Evolutionary conservation across 2,888 invertebrate species (phyloP).

Genomic region (Xanthia icteritia): DNA sequence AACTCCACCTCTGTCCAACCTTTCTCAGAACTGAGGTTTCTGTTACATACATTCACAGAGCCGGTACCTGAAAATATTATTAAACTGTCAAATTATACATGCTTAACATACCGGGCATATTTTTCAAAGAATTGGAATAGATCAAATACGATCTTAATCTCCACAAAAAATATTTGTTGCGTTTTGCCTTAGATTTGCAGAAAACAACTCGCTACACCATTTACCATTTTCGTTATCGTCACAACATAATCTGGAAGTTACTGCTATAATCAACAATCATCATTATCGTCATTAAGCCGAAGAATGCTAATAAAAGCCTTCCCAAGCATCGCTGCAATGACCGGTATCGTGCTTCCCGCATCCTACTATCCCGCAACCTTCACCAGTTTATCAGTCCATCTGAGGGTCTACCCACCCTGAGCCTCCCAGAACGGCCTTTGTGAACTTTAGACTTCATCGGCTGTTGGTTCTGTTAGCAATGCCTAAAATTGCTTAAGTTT

Average conservation of each 20-base stretch:
- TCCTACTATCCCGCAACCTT: too few species aligned
- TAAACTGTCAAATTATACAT: not conserved
- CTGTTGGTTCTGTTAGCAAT: not conserved
- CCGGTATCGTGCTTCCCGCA: not conserved
- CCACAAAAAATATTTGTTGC: too few species aligned
- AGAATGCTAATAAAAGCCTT: not conserved
- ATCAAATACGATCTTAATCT: not conserved
- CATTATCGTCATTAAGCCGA: not conserved
- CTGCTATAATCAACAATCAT: not conserved
- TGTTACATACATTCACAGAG: slow-evolving; percentile 94
- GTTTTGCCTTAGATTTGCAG: not conserved
- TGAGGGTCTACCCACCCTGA: not conserved
- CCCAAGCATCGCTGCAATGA: not conserved
- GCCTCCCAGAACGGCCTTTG: not conserved
- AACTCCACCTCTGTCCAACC: slow-evolving; percentile 97
- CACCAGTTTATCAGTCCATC: not conserved
- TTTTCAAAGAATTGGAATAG: not conserved
- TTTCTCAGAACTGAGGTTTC: slow-evolving; percentile 94
- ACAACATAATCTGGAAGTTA: not conserved
- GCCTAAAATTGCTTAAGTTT: not conserved
- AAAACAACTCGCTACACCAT: not conserved
- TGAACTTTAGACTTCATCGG: not conserved
- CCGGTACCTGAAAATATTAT: slow-evolving; percentile 91
- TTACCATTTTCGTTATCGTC: not conserved
- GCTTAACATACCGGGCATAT: not conserved